phyloP scores from a whole-genome alignment of 2,888 invertebrate genomes.

The Scelioninae gen. 1 region DNA sequence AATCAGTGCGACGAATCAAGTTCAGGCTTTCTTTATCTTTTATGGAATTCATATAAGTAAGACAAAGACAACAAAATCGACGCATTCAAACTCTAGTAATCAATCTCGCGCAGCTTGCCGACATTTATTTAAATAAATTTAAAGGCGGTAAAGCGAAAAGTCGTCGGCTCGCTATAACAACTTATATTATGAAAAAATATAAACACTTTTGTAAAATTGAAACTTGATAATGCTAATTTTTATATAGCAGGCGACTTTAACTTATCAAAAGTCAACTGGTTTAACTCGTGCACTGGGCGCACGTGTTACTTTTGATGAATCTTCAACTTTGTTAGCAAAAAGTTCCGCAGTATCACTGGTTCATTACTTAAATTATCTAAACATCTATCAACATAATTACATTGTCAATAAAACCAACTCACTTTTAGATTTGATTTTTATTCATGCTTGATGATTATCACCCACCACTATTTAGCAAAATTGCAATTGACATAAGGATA shows the following conservation, averaged over 20 bases:
- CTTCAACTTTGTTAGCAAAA: neutral
- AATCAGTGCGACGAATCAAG: too few species aligned
- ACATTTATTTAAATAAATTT: too few species aligned
- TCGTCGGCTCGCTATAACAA: too few species aligned
- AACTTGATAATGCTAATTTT: neutral
- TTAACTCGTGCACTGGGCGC: neutral
- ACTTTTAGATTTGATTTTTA: neutral
- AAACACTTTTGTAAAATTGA: too few species aligned
- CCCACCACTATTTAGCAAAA: neutral
- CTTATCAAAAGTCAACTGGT: neutral
- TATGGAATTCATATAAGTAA: too few species aligned
- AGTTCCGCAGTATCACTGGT: neutral
- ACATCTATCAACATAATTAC: neutral
- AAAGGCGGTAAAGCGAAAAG: too few species aligned
- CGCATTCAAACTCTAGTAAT: too few species aligned
- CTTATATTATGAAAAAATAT: too few species aligned
- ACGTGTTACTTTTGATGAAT: neutral
- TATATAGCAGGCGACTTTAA: constrained; percentile 8
- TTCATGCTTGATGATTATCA: neutral
- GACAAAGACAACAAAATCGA: too few species aligned
- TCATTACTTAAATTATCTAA: neutral
- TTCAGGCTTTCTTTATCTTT: too few species aligned
- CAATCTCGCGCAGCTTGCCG: too few species aligned
- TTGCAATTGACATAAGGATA: neutral
- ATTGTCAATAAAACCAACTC: neutral